A percentile compares a stretch with the other conserved stretches of the same genome.
Evolutionary conservation across 2,888 invertebrate genomes (phyloP).

Genomic region (Dinocampus coccinellae): DNA sequence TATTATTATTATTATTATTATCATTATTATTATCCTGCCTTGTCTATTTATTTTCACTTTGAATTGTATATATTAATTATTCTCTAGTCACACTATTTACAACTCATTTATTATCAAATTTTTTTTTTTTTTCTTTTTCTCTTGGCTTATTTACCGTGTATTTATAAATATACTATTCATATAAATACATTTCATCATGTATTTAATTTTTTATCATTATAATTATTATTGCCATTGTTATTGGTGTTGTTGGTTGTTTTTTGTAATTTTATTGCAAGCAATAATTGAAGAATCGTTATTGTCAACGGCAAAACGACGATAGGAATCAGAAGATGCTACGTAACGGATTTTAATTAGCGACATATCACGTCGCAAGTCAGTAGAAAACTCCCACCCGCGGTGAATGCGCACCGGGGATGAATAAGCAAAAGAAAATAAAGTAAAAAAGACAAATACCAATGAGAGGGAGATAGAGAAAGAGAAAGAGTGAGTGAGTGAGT

Average conservation of each 20-base stretch:
- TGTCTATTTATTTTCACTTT: too few species aligned
- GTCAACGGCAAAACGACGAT: slow-evolving; percentile 3
- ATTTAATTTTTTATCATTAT: too few species aligned
- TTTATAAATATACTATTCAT: too few species aligned
- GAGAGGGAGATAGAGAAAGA: slow-evolving; percentile 13
- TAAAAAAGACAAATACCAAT: slow-evolving; percentile 22
- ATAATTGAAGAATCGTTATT: background rate
- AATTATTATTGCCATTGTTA: background rate
- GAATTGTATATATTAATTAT: too few species aligned
- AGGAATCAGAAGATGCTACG: slow-evolving; percentile 34
- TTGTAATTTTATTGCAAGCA: too few species aligned
- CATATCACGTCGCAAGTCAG: slow-evolving; percentile 52
- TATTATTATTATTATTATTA: too few species aligned
- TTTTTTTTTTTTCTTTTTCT: too few species aligned
- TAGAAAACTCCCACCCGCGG: slow-evolving; percentile 13
- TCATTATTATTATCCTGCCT: too few species aligned
- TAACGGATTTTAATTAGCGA: slow-evolving; percentile 55
- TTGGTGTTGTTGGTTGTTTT: background rate
- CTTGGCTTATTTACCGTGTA: too few species aligned
- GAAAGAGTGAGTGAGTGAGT: slow-evolving; percentile 13
- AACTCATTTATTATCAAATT: too few species aligned
- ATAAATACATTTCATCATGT: too few species aligned
- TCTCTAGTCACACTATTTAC: too few species aligned
- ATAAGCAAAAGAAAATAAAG: background rate
- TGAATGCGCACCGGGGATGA: slow-evolving; percentile 4